Evolutionary conservation across 2,888 invertebrate genomes (phyloP), one percentile per base, ranked within the genome.

Genomic region (Clepsis dumicolana): DNA sequence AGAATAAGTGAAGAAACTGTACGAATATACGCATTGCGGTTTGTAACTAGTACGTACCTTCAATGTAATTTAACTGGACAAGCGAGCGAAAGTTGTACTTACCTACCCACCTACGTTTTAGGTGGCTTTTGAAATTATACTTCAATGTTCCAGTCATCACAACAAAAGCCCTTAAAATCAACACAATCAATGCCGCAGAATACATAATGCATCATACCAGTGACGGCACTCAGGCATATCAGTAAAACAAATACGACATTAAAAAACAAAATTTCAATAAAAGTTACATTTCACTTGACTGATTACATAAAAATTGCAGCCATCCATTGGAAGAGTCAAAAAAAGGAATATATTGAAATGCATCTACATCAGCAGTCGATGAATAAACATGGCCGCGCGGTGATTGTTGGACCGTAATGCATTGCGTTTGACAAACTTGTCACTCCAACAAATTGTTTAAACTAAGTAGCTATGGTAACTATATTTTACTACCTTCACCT

Each of bases 231-330:
- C 70, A 56, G 56, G 65, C 64, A 56, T 65, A 67, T 54, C 63
- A 65, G 38, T 14, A 66, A 59, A 10, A 35, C 21, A 54, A 18
- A 35, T 14, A 21, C 52, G 41, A 61, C 61, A 71, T 70, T 70
- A 65, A 60, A 67, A 70, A 64, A 66, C 73, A 75, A 38, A 48
- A 59, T 59, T 14, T 59, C 25, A 75, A 74, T 75, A 74, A 74
- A 73, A 60, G 73, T 71, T 68, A 72, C 63, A 68, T 64, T 68
- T 53, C 67, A 71, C 63, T 69, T 32, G 64, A 68, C 62, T 72
- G 73, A 74, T 73, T 69, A 71, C 74, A 74, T 74, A 73, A 72
- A 74, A 72, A 71, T 71, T 73, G 70, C 64, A 74, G 71, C 69
- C 71, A 68, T 70, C 67, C 52, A 62, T 64, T 70, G 72, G 56